Percentiles rank a stretch among this genome's conserved stretches.
Conservation (phyloP, 2,113 vertebrate species). For the Ciconia stormi region DNA sequence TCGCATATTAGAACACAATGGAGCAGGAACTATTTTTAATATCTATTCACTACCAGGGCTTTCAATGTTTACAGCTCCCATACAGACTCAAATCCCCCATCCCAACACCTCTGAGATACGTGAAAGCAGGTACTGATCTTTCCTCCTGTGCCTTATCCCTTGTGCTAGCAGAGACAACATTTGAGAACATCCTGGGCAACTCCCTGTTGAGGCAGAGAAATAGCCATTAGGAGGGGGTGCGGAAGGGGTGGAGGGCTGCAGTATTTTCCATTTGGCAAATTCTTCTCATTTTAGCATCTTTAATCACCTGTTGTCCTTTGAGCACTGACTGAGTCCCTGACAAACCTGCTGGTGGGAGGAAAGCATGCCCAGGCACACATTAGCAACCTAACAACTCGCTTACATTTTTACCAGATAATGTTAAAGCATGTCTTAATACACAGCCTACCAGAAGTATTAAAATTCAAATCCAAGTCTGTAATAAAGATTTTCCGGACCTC, state of each 20-base stretch:
- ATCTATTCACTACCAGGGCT: background rate
- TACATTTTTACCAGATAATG: constrained; percentile 11
- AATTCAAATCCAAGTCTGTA: constrained; percentile 24
- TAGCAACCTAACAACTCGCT: background rate
- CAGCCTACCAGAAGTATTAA: constrained; percentile 31
- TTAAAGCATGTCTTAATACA: constrained; percentile 15
- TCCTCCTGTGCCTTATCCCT: background rate
- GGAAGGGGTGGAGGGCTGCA: background rate
- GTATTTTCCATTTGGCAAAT: background rate
- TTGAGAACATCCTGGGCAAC: background rate
- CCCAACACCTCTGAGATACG: background rate
- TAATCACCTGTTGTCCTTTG: background rate
- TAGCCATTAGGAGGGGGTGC: fast-evolving
- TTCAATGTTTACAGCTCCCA: background rate
- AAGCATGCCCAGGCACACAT: constrained; percentile 19
- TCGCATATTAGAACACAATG: background rate
- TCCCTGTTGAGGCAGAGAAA: background rate
- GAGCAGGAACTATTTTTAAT: background rate
- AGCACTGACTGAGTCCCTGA: background rate
- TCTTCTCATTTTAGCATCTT: background rate
- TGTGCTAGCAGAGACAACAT: background rate
- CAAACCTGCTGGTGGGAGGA: constrained; percentile 21
- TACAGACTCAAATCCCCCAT: background rate
- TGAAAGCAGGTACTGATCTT: background rate
- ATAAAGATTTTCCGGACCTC: constrained; percentile 29